Evolutionary conservation across 2,113 vertebrate species (phyloP).

Genomic region (Rhinoptilus africanus): DNA sequence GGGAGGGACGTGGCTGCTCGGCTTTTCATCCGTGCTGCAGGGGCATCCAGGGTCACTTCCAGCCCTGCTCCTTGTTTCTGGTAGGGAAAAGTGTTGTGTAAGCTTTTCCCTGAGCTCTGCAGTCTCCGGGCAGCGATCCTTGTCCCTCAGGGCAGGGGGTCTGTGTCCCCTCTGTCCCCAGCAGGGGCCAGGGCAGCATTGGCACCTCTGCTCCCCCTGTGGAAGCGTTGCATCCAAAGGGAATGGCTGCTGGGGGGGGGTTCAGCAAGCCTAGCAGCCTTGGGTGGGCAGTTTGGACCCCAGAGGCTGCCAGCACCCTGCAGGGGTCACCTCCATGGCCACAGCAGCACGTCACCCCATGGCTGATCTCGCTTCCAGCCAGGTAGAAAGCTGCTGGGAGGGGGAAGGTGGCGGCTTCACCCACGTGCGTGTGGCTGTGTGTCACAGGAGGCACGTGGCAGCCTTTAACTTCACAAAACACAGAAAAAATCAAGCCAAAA

Average conservation of each 20-base stretch:
- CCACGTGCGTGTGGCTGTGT: accelerated
- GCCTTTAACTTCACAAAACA: not conserved
- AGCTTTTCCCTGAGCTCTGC: not conserved
- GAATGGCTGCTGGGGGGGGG: accelerated
- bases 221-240: not conserved
- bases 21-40: not conserved
- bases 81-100: not conserved
- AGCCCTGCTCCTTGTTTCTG: not conserved
- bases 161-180: not conserved
- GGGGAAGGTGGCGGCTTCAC: not conserved
- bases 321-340: not conserved
- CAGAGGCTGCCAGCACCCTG: not conserved
- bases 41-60: not conserved
- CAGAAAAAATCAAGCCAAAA: not conserved
- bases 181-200: not conserved
- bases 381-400: not conserved
- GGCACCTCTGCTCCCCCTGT: not conserved
- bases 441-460: not conserved
- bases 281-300: not conserved
- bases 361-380: not conserved
- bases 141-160: not conserved
- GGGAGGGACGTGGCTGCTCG: not conserved
- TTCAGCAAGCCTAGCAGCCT: not conserved
- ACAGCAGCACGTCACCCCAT: accelerated
- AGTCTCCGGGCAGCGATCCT: not conserved